phyloP scores from a whole-genome alignment of 2,797 vertebrate species.

The Darevskia nairensis region DNA sequence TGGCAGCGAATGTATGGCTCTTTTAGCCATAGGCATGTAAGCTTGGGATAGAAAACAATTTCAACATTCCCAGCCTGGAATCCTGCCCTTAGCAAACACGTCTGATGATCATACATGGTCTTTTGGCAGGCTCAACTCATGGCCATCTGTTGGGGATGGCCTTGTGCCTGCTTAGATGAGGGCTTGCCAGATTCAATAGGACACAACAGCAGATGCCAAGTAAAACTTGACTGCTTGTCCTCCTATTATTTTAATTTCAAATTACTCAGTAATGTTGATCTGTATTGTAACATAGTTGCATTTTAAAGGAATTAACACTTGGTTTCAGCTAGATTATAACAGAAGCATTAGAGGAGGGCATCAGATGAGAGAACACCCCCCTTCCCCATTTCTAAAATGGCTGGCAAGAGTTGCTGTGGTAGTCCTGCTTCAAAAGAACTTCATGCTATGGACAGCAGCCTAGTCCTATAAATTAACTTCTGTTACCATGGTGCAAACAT shows the following conservation, averaged over 20 bases:
- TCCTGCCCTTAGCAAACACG: slow-evolving; percentile 75
- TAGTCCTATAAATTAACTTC: background rate
- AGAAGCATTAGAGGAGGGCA: slow-evolving; percentile 2
- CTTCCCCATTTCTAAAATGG: background rate
- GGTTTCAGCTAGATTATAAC: slow-evolving; percentile 21
- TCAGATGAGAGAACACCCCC: background rate
- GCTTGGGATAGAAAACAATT: slow-evolving; percentile 79
- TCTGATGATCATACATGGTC: slow-evolving; percentile 84
- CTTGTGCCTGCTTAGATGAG: slow-evolving; percentile 74
- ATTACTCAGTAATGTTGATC: slow-evolving; percentile 67
- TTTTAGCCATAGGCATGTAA: slow-evolving; percentile 57
- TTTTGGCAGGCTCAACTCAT: slow-evolving; percentile 78
- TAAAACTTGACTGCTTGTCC: slow-evolving; percentile 69
- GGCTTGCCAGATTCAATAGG: slow-evolving; percentile 74
- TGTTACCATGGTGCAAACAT: background rate
- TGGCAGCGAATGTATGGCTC: slow-evolving; percentile 30
- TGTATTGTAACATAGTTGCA: slow-evolving; percentile 66
- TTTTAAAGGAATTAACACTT: slow-evolving; percentile 39
- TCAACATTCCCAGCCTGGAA: slow-evolving; percentile 75
- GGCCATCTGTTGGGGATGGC: slow-evolving; percentile 81
- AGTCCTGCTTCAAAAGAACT: background rate
- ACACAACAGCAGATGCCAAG: slow-evolving; percentile 70
- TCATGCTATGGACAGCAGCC: background rate
- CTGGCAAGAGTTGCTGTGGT: background rate
- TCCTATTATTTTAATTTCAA: slow-evolving; percentile 68